Percentiles rank a stretch among this genome's conserved stretches.
These are phyloP conservation scores for Neomorphus geoffroyi DNA, from an alignment of 2,797 vertebrate genomes.

Conservation along the genomic window DNA sequence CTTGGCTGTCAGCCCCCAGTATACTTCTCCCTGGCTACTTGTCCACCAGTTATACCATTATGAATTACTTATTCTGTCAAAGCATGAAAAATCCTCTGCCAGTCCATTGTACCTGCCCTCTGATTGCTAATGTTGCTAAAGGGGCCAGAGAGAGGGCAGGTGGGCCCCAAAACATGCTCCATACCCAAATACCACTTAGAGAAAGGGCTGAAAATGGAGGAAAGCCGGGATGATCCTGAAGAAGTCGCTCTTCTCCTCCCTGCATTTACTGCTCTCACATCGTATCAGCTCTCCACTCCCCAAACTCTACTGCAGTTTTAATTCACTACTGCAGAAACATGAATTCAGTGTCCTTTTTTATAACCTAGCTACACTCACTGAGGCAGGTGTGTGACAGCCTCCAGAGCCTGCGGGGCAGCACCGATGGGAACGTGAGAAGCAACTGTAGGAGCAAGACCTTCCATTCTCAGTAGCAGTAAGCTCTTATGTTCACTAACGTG, in stretches of 20 bases:
- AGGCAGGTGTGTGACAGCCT: background rate
- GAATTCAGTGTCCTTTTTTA: background rate
- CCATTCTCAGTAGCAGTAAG: background rate
- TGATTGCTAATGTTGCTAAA: background rate
- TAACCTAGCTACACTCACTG: background rate
- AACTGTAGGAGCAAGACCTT: fast-evolving
- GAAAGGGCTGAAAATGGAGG: background rate
- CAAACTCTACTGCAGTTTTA: background rate
- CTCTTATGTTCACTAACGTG: background rate
- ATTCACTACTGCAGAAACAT: background rate
- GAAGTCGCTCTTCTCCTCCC: background rate
- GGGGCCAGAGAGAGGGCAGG: background rate
- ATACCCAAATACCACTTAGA: background rate
- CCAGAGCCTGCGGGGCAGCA: background rate
- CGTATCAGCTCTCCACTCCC: background rate
- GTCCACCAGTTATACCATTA: background rate
- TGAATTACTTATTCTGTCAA: background rate
- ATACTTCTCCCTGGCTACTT: background rate
- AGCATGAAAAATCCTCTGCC: background rate
- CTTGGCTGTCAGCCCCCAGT: background rate
- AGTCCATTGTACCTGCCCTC: background rate
- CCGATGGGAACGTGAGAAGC: background rate
- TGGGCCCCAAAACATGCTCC: fast-evolving
- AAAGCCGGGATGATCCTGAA: background rate
- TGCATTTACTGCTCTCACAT: background rate